Evolutionary conservation across 2,113 vertebrate genomes (phyloP), one percentile per base, ranked within the genome.

Genomic region (Microcebus griseorufus): DNA sequence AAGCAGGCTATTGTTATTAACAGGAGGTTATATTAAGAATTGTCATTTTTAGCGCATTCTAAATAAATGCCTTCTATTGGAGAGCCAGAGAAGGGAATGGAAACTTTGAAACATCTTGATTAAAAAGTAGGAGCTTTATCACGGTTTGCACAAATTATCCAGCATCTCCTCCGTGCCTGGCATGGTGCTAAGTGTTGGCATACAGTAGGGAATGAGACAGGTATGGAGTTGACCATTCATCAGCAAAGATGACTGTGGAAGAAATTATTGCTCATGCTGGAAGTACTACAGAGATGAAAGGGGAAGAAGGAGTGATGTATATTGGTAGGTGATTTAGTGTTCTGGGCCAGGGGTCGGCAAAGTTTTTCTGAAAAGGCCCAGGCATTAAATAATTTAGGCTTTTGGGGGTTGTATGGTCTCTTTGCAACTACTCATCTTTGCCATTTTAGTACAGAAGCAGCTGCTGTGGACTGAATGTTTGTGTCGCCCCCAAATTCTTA

Each of bases 1-100:
- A 96, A 75, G 69, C 73, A 34, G 64, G 37, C 82, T 95, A 75
- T 92, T 88, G 90, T 98, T 98, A 97, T 98, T 97, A 95, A 72
- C 92, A 96, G 98, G 87, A 97, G 32, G 73, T 79, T 98, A 98
- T 98, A 94, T 98, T 98, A 98, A 96, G 97, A 70, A 53, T 67
- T 48, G 20, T 90, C 60, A 17, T 94, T 93, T 96, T 95, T 90
- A 93, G 92, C 48, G 23, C 89, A 65, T 84, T 87, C 79, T 93
- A 51, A 90, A 69, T 65, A 62, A 90, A 78, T 60, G 82, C 55
- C 17, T 86, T 83, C 3, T 65, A 0, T 70, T 27, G 92, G 97
- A 96, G 69, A 95, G 88, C 78, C 94, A 97, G 94, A 96, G 97
- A 81, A 58, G 34, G 79, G 27, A 60, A 64, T 0, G 5, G 48